Evolutionary conservation across 2,888 invertebrate genomes (phyloP).

Genomic region (Pteria penguin): DNA sequence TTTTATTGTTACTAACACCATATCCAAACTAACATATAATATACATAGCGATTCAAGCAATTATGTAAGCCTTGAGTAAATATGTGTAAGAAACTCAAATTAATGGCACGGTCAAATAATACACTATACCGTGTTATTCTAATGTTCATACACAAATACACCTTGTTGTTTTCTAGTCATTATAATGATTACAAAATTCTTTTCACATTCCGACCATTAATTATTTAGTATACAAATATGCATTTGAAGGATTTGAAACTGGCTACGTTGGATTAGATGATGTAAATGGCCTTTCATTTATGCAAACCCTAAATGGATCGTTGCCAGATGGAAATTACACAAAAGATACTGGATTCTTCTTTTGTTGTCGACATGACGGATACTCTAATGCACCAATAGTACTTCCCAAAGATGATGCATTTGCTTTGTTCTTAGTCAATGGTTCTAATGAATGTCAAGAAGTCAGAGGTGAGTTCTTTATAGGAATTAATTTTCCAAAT

Average conservation of each 20-base stretch:
- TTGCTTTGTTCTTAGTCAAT: conserved; percentile 53
- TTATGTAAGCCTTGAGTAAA: no score
- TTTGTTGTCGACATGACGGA: conserved; percentile 65
- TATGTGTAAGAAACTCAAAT: no score
- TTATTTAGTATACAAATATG: neutral
- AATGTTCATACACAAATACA: no score
- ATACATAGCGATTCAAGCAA: no score
- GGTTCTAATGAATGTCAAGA: conserved; percentile 54
- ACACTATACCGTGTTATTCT: no score
- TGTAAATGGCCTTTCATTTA: conserved; percentile 9
- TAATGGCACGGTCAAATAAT: no score
- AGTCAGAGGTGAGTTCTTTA: conserved; percentile 58
- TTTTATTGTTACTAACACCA: no score
- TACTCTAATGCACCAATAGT: conserved; percentile 42
- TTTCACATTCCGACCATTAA: neutral
- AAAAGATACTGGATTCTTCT: conserved; percentile 51
- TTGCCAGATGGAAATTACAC: conserved; percentile 60
- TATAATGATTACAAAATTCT: no score
- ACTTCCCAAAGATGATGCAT: conserved; percentile 56
- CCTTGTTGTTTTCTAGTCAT: no score
- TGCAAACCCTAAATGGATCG: conserved; percentile 36
- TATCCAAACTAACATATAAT: no score
- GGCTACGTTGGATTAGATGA: conserved; percentile 53
- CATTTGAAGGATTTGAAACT: conserved; percentile 50
- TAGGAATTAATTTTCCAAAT: no score